phyloP scores from a whole-genome alignment of 1,140 invertebrate genomes.

The Augochlora pura region DNA sequence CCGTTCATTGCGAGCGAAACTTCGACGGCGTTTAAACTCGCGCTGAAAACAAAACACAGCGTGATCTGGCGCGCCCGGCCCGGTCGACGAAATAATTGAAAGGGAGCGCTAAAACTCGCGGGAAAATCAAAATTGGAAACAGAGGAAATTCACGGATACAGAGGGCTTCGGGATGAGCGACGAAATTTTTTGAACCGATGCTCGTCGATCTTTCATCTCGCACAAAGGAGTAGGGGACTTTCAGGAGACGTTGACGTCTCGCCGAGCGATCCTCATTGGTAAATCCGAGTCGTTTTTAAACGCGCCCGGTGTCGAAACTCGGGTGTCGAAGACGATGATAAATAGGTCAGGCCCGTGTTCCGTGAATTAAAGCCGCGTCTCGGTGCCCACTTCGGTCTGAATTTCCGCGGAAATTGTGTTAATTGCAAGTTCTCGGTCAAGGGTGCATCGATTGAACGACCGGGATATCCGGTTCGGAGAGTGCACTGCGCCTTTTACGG shows the following conservation, averaged over 20 bases:
- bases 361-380: constrained; percentile 8
- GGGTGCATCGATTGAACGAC: constrained; percentile 17
- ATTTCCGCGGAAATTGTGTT: constrained; percentile 34
- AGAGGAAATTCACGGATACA: too few species aligned
- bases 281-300: neutral
- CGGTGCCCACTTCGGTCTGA: constrained; percentile 14
- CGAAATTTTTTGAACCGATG: too few species aligned
- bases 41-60: too few species aligned
- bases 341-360: constrained; percentile 27
- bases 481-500: neutral
- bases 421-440: constrained; percentile 32
- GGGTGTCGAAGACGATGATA: neutral
- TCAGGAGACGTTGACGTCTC: neutral
- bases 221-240: too few species aligned
- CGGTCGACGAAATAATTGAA: too few species aligned
- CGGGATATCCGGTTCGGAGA: neutral
- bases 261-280: neutral
- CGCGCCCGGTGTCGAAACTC: neutral
- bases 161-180: too few species aligned
- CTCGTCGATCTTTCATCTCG: too few species aligned
- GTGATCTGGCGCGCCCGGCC: too few species aligned
- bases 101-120: too few species aligned
- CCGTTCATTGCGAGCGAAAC: too few species aligned
- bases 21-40: too few species aligned
- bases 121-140: too few species aligned